These are phyloP conservation scores for Takifugu ocellatus DNA, from an alignment of 2,797 vertebrate genomes.

Conservation along the genomic window DNA sequence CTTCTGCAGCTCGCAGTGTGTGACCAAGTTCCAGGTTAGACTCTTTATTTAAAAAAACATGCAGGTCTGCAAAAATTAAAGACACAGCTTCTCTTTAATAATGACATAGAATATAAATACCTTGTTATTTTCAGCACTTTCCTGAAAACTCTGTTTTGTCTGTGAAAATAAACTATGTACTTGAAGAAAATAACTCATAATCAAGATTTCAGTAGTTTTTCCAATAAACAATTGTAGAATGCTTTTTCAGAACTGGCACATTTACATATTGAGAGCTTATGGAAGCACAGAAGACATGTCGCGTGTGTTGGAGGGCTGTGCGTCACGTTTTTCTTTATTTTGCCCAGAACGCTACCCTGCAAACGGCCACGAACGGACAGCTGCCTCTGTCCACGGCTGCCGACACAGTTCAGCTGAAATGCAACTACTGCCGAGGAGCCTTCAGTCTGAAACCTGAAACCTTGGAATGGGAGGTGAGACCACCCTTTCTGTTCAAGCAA, in stretches of 20 bases:
- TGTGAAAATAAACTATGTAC: no score
- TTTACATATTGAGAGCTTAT: background rate
- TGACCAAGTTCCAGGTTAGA: conserved; percentile 95
- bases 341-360: conserved; percentile 83
- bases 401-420: conserved; percentile 89
- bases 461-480: conserved; percentile 95
- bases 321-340: background rate
- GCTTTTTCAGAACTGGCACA: background rate
- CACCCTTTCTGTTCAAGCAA: background rate
- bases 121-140: no score
- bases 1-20: conserved; percentile 98
- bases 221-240: no score
- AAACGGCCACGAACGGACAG: conserved; percentile 87
- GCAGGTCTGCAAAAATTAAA: background rate
- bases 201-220: no score
- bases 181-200: no score
- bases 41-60: background rate
- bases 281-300: background rate
- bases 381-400: conserved; percentile 69
- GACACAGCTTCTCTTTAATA: no score
- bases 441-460: conserved; percentile 94
- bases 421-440: conserved; percentile 92
- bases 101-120: no score
- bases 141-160: no score
- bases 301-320: background rate